Conservation (phyloP, 2,797 vertebrate genomes). For the Gymnopithys bicolor region DNA sequence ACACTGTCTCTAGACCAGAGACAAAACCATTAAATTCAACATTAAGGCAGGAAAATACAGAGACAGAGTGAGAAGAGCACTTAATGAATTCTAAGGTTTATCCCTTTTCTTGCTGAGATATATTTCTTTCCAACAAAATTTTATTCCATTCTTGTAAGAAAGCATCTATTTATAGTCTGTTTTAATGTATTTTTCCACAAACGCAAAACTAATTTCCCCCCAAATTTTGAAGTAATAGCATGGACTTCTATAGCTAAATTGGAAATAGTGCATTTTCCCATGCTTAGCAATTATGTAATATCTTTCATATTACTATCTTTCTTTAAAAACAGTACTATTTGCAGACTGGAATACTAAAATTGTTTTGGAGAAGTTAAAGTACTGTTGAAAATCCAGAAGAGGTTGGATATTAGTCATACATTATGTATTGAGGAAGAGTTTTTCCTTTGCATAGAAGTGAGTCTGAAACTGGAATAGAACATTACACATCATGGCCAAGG, state of each 20-base stretch:
- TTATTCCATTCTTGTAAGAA: neutral
- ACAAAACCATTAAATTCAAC: neutral
- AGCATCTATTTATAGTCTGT: neutral
- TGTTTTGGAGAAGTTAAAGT: neutral
- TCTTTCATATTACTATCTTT: neutral
- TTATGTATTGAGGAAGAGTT: neutral
- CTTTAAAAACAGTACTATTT: neutral
- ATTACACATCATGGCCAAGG: neutral
- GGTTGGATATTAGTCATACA: neutral
- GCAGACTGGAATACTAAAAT: neutral
- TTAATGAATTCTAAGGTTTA: neutral
- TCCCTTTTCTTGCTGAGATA: neutral
- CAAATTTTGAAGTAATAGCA: neutral
- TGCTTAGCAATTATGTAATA: neutral
- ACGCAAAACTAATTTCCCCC: neutral
- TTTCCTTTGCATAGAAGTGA: neutral
- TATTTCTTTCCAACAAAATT: neutral
- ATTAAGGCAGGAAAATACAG: neutral
- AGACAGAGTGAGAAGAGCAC: neutral
- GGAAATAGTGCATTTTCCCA: neutral
- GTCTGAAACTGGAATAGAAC: neutral
- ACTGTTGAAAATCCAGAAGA: neutral
- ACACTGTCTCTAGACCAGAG: neutral
- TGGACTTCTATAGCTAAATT: neutral
- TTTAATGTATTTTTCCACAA: neutral